Evolutionary conservation across 2,888 invertebrate species (phyloP).

Genomic region (Ligdia adustata): DNA sequence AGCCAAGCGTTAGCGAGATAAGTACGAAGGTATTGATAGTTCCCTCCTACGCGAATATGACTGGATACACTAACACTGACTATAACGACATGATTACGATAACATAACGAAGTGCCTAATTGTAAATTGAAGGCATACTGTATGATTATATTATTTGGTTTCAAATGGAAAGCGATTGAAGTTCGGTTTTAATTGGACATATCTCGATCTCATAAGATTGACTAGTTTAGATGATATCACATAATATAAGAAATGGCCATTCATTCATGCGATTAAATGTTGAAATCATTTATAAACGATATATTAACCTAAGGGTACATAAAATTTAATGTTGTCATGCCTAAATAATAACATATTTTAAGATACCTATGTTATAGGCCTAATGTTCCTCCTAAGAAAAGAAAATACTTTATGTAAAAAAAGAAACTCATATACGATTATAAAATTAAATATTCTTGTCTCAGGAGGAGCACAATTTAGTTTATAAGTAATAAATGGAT

Average conservation of each 20-base stretch:
- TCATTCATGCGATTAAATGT: constrained; percentile 32
- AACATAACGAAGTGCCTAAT: too few relatives aligned
- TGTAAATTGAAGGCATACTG: constrained; percentile 3
- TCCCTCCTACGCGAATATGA: constrained; percentile 40
- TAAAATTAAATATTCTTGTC: constrained; percentile 43
- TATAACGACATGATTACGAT: too few relatives aligned
- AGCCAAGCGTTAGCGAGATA: constrained; percentile 74
- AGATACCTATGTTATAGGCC: constrained; percentile 66
- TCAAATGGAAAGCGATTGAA: constrained; percentile 1
- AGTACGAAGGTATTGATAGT: constrained; percentile 34
- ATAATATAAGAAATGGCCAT: constrained; percentile 41
- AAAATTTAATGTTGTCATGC: constrained; percentile 43
- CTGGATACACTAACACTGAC: constrained; percentile 23
- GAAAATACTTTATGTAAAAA: constrained; percentile 31
- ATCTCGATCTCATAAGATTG: constrained; percentile 44
- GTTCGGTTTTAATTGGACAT: constrained; percentile 1
- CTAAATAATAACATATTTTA: constrained; percentile 52
- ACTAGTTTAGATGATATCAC: constrained; percentile 64
- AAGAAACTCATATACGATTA: constrained; percentile 22
- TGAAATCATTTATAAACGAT: constrained; percentile 28
- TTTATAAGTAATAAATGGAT: constrained; percentile 66
- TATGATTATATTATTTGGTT: background rate
- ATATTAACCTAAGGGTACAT: constrained; percentile 22
- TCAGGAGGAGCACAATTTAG: constrained; percentile 60
- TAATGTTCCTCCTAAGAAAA: constrained; percentile 62